Conservation (phyloP, 2,113 vertebrate genomes). For the Dicentrarchus labrax region DNA sequence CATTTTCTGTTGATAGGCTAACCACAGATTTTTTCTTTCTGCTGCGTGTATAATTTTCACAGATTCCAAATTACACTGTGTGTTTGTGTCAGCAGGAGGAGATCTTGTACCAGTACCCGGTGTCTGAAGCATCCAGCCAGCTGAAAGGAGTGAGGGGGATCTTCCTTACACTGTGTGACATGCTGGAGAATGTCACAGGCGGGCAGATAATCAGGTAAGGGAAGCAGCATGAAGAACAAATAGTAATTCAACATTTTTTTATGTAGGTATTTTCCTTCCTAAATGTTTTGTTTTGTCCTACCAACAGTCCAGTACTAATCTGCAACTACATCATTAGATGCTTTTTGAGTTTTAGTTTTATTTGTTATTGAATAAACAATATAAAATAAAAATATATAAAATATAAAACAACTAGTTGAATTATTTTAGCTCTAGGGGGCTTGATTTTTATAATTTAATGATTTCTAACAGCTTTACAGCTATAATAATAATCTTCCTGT, state of each 20-base stretch:
- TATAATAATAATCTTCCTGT: neutral
- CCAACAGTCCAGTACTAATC: too few relatives aligned
- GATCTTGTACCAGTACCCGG: conserved; percentile 95
- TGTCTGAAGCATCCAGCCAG: conserved; percentile 90
- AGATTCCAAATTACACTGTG: neutral
- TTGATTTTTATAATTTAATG: too few relatives aligned
- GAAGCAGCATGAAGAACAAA: neutral
- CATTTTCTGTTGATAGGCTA: conserved; percentile 28
- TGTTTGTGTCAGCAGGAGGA: conserved; percentile 88
- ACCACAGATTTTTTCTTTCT: conserved; percentile 25
- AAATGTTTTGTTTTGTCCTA: too few relatives aligned
- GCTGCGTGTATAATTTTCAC: neutral
- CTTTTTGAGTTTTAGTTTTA: too few relatives aligned
- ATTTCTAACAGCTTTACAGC: neutral
- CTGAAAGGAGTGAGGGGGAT: conserved; percentile 94
- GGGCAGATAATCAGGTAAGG: conserved; percentile 92
- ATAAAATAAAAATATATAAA: too few relatives aligned
- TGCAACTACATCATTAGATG: too few relatives aligned
- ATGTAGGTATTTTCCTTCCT: too few relatives aligned
- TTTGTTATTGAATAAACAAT: too few relatives aligned
- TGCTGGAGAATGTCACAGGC: conserved; percentile 94
- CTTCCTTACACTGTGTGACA: conserved; percentile 97
- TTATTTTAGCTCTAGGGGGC: too few relatives aligned
- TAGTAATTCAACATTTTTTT: neutral
- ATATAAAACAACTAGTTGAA: too few relatives aligned